Conservation (phyloP, 2,113 vertebrate species). For the Sander lucioperca region DNA sequence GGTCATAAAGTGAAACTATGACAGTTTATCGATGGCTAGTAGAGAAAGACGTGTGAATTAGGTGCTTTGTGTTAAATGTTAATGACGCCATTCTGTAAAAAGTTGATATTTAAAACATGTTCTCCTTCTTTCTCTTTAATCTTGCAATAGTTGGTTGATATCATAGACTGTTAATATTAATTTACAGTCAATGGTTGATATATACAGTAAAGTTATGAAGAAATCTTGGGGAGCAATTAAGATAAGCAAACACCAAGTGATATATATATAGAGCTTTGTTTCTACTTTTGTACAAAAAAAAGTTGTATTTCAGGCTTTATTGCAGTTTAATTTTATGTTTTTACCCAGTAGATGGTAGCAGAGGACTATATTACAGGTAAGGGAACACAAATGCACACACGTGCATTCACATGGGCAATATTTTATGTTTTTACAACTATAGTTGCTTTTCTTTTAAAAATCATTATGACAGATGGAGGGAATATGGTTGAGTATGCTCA, state of each 20-base stretch:
- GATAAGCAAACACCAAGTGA: background rate
- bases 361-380: constrained; percentile 15
- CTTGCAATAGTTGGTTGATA: background rate
- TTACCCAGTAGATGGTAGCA: constrained; percentile 67
- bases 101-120: background rate
- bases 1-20: background rate
- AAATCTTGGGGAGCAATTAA: background rate
- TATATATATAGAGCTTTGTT: background rate
- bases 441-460: constrained; percentile 38
- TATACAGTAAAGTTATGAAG: background rate
- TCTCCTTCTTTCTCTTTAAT: background rate
- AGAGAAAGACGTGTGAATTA: background rate
- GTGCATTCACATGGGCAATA: background rate
- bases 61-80: background rate
- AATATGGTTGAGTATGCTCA: constrained; percentile 53
- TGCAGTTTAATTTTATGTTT: background rate
- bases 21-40: background rate
- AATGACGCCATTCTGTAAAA: background rate
- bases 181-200: background rate
- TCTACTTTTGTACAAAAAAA: background rate
- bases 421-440: constrained; percentile 21
- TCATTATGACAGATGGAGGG: constrained; percentile 57
- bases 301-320: background rate
- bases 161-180: too few species aligned
- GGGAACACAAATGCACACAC: background rate